Evolutionary conservation across 2,888 invertebrate species (phyloP), one percentile per base, ranked within the genome.

Genomic region (Hirudinaria manillensis): DNA sequence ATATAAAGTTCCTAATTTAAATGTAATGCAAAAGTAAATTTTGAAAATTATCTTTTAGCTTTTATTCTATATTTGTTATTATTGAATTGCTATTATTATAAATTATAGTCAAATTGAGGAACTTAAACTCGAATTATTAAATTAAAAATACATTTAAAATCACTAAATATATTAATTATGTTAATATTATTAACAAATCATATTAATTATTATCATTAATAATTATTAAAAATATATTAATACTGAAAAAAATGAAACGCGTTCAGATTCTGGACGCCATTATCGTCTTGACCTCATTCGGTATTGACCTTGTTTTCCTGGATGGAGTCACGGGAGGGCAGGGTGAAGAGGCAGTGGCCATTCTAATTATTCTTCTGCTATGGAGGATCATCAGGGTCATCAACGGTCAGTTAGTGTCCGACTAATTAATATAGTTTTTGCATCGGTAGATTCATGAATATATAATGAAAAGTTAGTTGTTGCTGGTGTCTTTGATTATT

Each of bases 341-440:
- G 77, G 83, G 82, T 34, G 82, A 83, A 76, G 82, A 83, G 76
- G 83, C 83, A 77, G 82, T 82, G 38, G 83, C 83, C 78, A 82
- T 84, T 32, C 80, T 84, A 70, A 82, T 83, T 70, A 81, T 84
- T 72, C 79, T 84, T 45, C 80, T 84, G 65, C 83, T 83, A n/a
- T 84, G 84, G 84, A 80, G 84, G 77, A 83, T 84, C 24, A 83
- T 84, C 67, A 79, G 83, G 70, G 83, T 84, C 70, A 83, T 83
- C 77, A 82, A 84, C 79, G 83, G 84, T 84, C 77, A 81, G 83
- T 81, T 27, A 32, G 21, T 21, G 72, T 0, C 2, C 27, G 21
- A 16, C 16, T 29, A 10, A n/a, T 29, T 61, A 24, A 27, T 16
- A 53, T 53, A 19, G 19, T 19, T 53, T 16, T 53, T 16, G 53